Conservation (phyloP, 2,888 invertebrate genomes). For the Limnephilus rhombicus region DNA sequence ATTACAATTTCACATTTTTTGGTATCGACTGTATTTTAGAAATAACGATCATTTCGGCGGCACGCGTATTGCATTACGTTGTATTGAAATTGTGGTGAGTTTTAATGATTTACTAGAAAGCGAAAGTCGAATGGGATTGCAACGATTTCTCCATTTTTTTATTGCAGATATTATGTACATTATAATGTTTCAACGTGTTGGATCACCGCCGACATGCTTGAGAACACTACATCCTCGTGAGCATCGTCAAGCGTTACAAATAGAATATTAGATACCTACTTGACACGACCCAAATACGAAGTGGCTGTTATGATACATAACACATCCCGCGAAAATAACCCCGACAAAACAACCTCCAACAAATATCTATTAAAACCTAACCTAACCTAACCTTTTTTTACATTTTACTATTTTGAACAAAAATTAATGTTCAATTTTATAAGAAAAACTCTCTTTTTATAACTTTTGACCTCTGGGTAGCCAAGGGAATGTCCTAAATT, state of each 20-base stretch:
- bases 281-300: neutral
- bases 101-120: neutral
- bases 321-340: no score
- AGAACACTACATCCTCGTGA: neutral
- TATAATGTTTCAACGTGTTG: neutral
- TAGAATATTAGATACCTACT: neutral
- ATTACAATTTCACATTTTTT: neutral
- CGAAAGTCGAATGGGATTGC: neutral
- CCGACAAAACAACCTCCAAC: no score
- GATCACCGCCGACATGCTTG: neutral
- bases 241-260: neutral
- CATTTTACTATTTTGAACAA: no score
- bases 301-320: no score
- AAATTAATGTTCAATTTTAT: no score
- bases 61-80: neutral
- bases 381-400: no score
- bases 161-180: neutral
- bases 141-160: neutral
- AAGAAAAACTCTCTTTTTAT: no score
- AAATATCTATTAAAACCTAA: no score
- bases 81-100: neutral
- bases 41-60: neutral
- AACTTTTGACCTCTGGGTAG: no score
- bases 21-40: neutral
- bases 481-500: no score